Percentiles rank a stretch among this genome's conserved stretches.
These are phyloP conservation scores for Masticophis lateralis DNA, from an alignment of 2,797 vertebrate genomes.

Conservation along the genomic window DNA sequence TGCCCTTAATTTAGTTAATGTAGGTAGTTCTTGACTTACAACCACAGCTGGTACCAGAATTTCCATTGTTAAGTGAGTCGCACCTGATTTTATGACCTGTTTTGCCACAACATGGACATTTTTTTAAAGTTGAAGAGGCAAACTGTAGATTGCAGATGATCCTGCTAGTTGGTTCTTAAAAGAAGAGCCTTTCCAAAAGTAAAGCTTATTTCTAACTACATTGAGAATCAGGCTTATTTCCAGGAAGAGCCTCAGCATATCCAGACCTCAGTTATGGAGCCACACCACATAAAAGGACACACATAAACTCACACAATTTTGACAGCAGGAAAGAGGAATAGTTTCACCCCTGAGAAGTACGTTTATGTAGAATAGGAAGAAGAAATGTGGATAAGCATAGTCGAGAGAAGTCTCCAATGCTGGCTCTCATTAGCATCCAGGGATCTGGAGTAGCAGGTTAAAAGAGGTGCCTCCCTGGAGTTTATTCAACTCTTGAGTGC, in stretches of 20 bases:
- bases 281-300: not conserved
- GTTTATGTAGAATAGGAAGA: conserved; percentile 37
- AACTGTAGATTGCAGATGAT: not conserved
- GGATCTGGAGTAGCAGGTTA: conserved; percentile 5
- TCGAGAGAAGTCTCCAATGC: not conserved
- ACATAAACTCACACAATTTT: not conserved
- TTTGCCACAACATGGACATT: not conserved
- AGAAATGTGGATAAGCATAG: not conserved
- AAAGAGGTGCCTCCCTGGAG: conserved; percentile 17
- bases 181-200: not conserved
- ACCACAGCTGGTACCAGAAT: not conserved
- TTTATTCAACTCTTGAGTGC: not conserved
- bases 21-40: not conserved
- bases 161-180: not conserved
- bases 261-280: not conserved
- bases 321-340: conserved; percentile 18
- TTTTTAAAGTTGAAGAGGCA: not conserved
- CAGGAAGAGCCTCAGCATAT: conserved; percentile 17
- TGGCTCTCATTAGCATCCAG: conserved; percentile 4
- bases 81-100: not conserved
- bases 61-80: not conserved
- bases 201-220: conserved; percentile 3
- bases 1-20: not conserved
- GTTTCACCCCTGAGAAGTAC: conserved; percentile 22
- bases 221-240: not conserved